Evolutionary conservation across 1,140 invertebrate genomes (phyloP).

Genomic region (Armadillidium nasatum): DNA sequence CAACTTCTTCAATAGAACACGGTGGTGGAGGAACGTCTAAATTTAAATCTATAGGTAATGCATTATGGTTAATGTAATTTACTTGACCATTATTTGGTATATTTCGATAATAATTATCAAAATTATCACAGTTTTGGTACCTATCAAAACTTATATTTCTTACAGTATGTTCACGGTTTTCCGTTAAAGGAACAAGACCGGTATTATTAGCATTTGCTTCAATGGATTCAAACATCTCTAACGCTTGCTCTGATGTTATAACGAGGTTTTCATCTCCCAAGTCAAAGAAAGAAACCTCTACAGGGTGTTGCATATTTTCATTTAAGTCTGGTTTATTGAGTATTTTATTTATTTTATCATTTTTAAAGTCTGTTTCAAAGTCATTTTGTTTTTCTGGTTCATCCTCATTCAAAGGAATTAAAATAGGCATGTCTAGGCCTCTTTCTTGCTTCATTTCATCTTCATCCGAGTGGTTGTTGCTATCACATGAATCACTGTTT

Average conservation of each 20-base stretch:
- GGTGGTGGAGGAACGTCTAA: background rate
- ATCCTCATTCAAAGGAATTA: background rate
- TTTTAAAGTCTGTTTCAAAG: background rate
- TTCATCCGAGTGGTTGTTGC: background rate
- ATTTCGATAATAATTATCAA: background rate
- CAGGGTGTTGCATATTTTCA: slow-evolving; percentile 1
- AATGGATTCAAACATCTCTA: slow-evolving; percentile 39
- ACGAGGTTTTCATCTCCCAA: slow-evolving; percentile 38
- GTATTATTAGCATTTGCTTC: slow-evolving; percentile 9
- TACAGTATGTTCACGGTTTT: background rate
- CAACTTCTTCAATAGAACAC: background rate
- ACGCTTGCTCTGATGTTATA: slow-evolving; percentile 41
- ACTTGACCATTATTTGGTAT: background rate
- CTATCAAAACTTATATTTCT: background rate
- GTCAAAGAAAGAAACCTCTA: slow-evolving; percentile 38
- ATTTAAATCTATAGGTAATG: background rate
- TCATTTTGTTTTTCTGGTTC: background rate
- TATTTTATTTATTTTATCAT: background rate
- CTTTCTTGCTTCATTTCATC: background rate
- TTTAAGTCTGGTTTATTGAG: background rate
- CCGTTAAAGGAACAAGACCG: background rate
- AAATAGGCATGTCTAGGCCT: background rate
- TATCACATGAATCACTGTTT: background rate
- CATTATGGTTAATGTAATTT: background rate
- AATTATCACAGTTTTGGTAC: background rate